Evolutionary conservation across 2,113 vertebrate species (phyloP).

Genomic region (Phrynocephalus versicolor): DNA sequence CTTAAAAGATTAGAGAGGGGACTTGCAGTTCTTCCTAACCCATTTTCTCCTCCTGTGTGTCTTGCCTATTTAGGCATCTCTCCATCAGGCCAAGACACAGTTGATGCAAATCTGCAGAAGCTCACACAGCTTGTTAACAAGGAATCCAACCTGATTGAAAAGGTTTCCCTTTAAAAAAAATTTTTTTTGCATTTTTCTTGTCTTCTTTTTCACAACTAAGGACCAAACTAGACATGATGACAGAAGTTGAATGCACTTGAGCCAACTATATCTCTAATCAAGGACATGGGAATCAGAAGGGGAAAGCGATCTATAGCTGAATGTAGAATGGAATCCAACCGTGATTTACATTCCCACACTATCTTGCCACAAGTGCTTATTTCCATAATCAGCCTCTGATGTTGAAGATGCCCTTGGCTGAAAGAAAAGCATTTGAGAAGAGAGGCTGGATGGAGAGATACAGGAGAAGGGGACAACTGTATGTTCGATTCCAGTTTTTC

Average conservation of each 20-base stretch:
- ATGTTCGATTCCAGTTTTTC: background rate
- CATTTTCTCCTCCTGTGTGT: slow-evolving; percentile 64
- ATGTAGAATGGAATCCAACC: background rate
- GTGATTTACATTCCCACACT: too few relatives aligned
- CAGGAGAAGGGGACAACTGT: background rate
- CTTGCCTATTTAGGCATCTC: slow-evolving; percentile 81
- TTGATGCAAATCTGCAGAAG: slow-evolving; percentile 98
- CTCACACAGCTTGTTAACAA: slow-evolving; percentile 99
- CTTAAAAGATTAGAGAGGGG: slow-evolving; percentile 9
- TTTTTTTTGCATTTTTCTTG: slow-evolving; percentile 63
- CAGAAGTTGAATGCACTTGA: background rate
- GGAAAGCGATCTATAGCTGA: background rate
- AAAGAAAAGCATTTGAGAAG: background rate
- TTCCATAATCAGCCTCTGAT: background rate
- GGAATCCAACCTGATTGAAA: slow-evolving; percentile 99
- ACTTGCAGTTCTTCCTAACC: slow-evolving; percentile 54
- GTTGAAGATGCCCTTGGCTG: background rate
- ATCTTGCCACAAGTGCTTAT: background rate
- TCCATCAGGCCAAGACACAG: slow-evolving; percentile 83
- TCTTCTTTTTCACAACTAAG: slow-evolving; percentile 46
- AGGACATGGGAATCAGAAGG: background rate
- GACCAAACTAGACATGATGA: background rate
- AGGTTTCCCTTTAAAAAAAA: slow-evolving; percentile 87
- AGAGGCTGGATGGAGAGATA: background rate
- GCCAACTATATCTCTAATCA: background rate